Base-by-base conservation (phyloP, 2,797 vertebrate species). In the Enoplosus armatus region DNA sequence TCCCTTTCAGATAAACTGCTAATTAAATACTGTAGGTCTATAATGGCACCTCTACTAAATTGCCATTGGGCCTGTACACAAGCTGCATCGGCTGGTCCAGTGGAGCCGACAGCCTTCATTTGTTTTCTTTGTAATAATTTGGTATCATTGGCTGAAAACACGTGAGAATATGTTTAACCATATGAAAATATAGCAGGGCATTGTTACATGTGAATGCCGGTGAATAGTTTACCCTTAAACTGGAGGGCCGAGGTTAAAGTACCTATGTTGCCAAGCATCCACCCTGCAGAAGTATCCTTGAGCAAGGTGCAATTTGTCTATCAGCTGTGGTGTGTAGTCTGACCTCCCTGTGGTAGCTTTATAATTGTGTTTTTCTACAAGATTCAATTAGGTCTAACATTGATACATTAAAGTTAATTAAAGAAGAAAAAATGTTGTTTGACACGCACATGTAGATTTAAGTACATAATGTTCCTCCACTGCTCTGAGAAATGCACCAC, bases 1-100 rank as follows among this genome's bases (percentile, higher is more conserved):
- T 86, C 67, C 75, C 77, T 68, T 80, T 89, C 70, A 87, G 86
- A 89, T 86, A 86, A 87, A 80, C 64, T 4, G 71, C 69, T 89
- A 88, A 90, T 89, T 89, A 84, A 73, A 73, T 77, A 27, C 43
- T 31, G 31, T 26, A 79, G 63, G 39, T 69, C 33, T 76, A 5
- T 26, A 71, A 62, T 51, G 22, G 68, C 58, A 71, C 24, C n/a
- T 55, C 65, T 31, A 53, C 56, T 26, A 72, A 68, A 61, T 70
- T 63, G 55, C 75, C 26, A 61, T 22, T 43, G 24, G 67, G 61
- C 24, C 33, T 48, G 5, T 18, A 50, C n/a, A 50, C 51, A 66
- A 39, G 22, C 47, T 77, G 18, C 24, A 50, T 53, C 47, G 48
- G 16, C 20, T 22, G 66, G 41, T 51, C 47, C 61, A 45, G 24